Base-by-base conservation (phyloP, 2,797 vertebrate genomes). In the Cryptoblepharus egeriae region DNA sequence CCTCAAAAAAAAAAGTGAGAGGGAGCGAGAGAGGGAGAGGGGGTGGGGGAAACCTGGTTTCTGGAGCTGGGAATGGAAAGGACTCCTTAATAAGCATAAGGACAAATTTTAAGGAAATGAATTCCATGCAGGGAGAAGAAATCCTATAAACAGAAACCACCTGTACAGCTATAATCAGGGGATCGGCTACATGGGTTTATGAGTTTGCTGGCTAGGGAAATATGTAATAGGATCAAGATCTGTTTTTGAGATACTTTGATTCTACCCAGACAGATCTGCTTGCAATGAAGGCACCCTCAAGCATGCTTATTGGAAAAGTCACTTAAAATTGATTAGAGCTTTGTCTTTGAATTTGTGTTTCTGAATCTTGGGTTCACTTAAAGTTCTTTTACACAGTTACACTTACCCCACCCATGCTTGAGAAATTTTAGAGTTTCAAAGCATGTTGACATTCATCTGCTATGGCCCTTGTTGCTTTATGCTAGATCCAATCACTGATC, bases 81-180 rank as follows among this genome's bases (percentile, higher is more conserved):
- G 71, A 69, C 63, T 79, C 86, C 91, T 88, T 79, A 92, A 82
- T 90, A 87, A 91, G 85, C 85, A 68, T 57, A 78, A 83, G 81
- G 87, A 87, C 85, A 85, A 83, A 87, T 90, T 90, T 89, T 83
- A 91, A 90, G 85, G 74, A 90, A 90, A 92, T 52, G 55, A 85
- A 67, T 77, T 91, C 55, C 80, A n/a, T 26, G 16, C 35, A 60
- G 80, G 89, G 91, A 58, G 75, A 84, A 90, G 90, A 92, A 91
- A 75, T 82, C 82, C 16, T 49, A 83, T 88, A 91, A 92, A 91
- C 85, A 83, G 11, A 76, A 93, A 80, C 87, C 85, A 92, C 89
- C 84, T 80, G 64, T 75, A 83, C 45, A 80, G 70, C 69, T 88
- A 84, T 92, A 90, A 91, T 0, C 71, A 3, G 75, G 55, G 60